These are phyloP conservation scores for Philopotamus ludificatus DNA, from an alignment of 1,140 invertebrate species.

Conservation along the genomic window DNA sequence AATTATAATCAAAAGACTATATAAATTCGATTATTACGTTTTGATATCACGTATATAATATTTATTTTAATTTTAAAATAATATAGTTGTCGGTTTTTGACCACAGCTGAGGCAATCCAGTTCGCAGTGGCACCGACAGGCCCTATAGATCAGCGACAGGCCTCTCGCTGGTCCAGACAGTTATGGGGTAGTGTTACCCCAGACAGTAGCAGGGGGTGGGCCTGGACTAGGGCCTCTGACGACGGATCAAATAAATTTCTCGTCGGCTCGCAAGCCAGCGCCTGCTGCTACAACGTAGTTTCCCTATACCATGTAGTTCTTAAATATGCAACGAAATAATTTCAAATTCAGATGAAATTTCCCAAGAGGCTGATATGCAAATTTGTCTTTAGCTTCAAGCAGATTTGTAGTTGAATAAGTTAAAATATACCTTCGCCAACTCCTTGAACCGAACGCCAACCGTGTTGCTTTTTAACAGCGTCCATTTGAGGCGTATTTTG, in stretches of 20 bases:
- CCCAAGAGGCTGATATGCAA: conserved; percentile 37
- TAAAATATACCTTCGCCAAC: conserved; percentile 31
- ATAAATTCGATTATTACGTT: too few species aligned
- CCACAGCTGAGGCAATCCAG: too few species aligned
- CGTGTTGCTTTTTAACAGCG: background rate
- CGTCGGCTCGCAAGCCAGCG: background rate
- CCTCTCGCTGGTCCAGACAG: conserved; percentile 8
- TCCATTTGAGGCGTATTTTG: too few species aligned
- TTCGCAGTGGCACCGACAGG: too few species aligned
- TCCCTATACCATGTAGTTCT: conserved; percentile 15
- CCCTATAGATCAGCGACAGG: conserved; percentile 23
- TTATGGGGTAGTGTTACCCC: conserved; percentile 15
- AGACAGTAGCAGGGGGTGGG: background rate
- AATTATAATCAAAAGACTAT: too few species aligned
- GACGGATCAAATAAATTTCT: conserved; percentile 16
- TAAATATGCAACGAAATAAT: conserved; percentile 41
- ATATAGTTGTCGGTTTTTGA: too few species aligned
- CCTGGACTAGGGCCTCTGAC: background rate
- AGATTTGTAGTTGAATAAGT: conserved; percentile 40
- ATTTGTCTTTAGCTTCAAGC: conserved; percentile 37
- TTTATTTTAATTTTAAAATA: too few species aligned
- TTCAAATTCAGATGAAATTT: conserved; percentile 42
- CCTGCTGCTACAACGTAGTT: conserved; percentile 8
- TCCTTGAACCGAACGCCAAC: background rate
- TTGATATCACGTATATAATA: too few species aligned